These are phyloP conservation scores for Pseudorhiza aurosa DNA, from an alignment of 30 jellyfish, hydroid and myxozoan species.

Conservation along the genomic window DNA sequence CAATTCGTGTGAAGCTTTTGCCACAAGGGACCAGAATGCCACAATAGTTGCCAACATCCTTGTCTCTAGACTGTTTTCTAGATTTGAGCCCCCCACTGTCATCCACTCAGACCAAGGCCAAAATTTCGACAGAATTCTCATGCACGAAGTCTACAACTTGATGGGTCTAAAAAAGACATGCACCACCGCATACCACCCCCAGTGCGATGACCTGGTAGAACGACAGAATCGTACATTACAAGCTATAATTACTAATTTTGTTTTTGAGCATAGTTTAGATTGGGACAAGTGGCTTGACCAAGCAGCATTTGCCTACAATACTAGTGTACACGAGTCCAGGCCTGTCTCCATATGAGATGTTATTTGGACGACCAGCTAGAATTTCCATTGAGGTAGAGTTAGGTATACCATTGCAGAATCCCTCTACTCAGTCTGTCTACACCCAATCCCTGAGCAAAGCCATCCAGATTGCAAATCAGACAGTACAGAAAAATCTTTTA, in stretches of 20 bases:
- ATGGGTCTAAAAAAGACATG: conserved; percentile 46
- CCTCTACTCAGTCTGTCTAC: conserved; percentile 47
- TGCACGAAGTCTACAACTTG: conserved; percentile 47
- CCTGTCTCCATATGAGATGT: conserved; percentile 46
- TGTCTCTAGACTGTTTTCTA: conserved; percentile 40
- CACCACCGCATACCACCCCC: conserved; percentile 58
- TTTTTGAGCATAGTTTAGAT: conserved; percentile 35
- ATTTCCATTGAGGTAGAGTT: conserved; percentile 40
- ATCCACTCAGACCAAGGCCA: conserved; percentile 70
- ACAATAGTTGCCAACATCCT: conserved; percentile 33
- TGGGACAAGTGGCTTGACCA: conserved; percentile 51
- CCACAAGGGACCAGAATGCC: conserved; percentile 45
- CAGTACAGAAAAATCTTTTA: conserved; percentile 33
- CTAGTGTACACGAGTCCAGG: conserved; percentile 52
- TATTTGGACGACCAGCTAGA: conserved; percentile 31
- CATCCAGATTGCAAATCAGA: conserved; percentile 20
- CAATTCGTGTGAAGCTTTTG: conserved; percentile 71
- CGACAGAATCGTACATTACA: conserved; percentile 34
- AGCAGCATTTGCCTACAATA: conserved; percentile 51
- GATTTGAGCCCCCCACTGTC: conserved; percentile 64
- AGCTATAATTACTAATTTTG: conserved; percentile 1
- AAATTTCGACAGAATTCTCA: conserved; percentile 29
- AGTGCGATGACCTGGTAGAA: conserved; percentile 41
- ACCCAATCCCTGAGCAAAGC: conserved; percentile 48
- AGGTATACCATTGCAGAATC: conserved; percentile 25